phyloP scores from a whole-genome alignment of 2,113 vertebrate genomes.

The Martes martes region DNA sequence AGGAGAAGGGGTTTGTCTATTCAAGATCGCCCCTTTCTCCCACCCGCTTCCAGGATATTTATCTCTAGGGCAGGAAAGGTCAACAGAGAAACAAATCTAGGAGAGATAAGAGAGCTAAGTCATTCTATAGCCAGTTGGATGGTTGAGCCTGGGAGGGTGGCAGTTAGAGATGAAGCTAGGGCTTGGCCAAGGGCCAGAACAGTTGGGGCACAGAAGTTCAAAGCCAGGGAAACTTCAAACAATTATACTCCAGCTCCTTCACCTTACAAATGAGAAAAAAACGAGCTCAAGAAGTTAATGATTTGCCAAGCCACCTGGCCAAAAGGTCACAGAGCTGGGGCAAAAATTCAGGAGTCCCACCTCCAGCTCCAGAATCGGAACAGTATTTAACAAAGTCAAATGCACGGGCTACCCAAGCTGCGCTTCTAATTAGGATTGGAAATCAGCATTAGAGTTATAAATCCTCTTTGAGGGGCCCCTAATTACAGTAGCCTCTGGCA shows the following conservation, averaged over 20 bases:
- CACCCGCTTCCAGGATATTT: neutral
- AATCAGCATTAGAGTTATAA: neutral
- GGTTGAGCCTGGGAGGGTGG: neutral
- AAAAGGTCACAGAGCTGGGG: neutral
- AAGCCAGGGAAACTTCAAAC: constrained; percentile 10
- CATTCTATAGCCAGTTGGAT: constrained; percentile 22
- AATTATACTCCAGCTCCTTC: neutral
- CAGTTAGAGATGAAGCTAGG: neutral
- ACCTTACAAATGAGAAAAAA: constrained; percentile 31
- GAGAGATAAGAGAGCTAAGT: constrained; percentile 44
- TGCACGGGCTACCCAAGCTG: neutral
- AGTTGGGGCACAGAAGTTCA: neutral
- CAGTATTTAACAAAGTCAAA: neutral
- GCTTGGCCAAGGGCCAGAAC: neutral
- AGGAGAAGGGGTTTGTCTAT: neutral
- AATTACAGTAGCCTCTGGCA: neutral
- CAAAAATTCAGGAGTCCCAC: neutral
- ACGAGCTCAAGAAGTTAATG: constrained; percentile 34
- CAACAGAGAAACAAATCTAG: constrained; percentile 60
- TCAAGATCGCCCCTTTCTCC: constrained; percentile 10
- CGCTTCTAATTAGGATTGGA: neutral
- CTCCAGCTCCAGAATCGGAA: neutral
- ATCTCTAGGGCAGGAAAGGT: constrained; percentile 47
- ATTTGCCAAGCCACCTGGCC: constrained; percentile 35
- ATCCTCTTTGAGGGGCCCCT: neutral